Base-by-base conservation (phyloP, 2,797 vertebrate genomes). In the Pipistrellus pygmaeus region DNA sequence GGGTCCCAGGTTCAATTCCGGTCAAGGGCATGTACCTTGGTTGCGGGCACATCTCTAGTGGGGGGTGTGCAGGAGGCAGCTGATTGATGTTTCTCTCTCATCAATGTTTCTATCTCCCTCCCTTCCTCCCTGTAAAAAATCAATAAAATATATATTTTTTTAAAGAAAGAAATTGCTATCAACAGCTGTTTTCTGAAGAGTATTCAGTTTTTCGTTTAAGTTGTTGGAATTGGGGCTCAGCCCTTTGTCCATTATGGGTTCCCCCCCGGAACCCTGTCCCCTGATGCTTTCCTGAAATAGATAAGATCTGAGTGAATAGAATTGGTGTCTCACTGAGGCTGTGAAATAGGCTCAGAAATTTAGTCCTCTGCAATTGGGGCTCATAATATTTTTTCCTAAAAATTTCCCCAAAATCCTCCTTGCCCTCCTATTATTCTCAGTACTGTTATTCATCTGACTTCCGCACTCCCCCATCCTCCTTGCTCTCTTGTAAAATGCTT, bases 141-240 rank as follows among this genome's bases (percentile, higher is more conserved):
- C 44, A 44, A 44, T 44, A 2, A 44, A 44, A 44, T 44, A 44
- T 44, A 44, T 44, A 44, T 44, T 41, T 44, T 44, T 44, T 44
- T 11, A 44, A 44, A 41, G 38, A 38, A 44, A 44, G 44, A 85
- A 94, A 48, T 35, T 30, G 32, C 76, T 20, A 21, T 55, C 32
- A 55, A 21, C 11, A 85, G 23, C 51, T 41, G 8, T 84, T 89
- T 88, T 92, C 86, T 92, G 38, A 88, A 81, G 53, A 84, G 41
- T 55, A 69, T 71, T 87, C 60, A 13, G 68, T 55, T 62, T 55
- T 27, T 80, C 81, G 9, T 35, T 87, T 62, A 80, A 51, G 20
- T 53, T 85, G 48, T 38, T 78, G 23, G 35, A 46, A 18, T 57
- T 81, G 76, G 78, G 73, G 3, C 55, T 44, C 41, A 1, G 14